Evolutionary conservation across 2,888 invertebrate species (phyloP), one percentile per base, ranked within the genome.

Genomic region (Eristalis arbustorum): DNA sequence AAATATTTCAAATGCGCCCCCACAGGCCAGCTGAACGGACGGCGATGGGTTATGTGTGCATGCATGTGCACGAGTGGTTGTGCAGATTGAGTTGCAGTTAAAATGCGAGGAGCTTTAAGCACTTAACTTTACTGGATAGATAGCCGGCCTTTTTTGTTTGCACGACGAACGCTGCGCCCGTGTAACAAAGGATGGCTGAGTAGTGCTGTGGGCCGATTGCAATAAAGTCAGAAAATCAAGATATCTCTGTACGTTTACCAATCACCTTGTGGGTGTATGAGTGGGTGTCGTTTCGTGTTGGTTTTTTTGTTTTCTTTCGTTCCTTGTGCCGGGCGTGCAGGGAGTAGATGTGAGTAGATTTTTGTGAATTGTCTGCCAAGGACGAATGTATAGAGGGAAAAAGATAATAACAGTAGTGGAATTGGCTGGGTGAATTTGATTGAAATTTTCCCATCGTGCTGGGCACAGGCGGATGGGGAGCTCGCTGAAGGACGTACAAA

Each of bases 141-240:
- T 78, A 62, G 40, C 14, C 63, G 69, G 69, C n/a, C 14, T 14
- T 22, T 61, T 67, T 66, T 25, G n/a, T 40, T 40, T 10, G 13
- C 25, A 68, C 67, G 72, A 72, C 66, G 25, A 82, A 85, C 40
- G 71, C 64, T 71, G 76, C 72, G 67, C 68, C 68, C 56, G 64
- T 56, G 63, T 49, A 74, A 78, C 49, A 59, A 57, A 67, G 57
- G 42, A 14, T 3, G 61, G 63, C 37, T 31, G 59, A 8, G 28
- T 23, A 6, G n/a, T 10, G 10, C 14, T 49, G 18, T 22, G n/a
- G 31, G 40, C 42, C 73, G 78, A 78, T 83, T 87, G 78, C 79
- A 87, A 83, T 83, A 79, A 87, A 87, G 87, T 83, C 87, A 87
- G 87, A 83, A 87, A 87, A 87, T 87, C 87, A 83, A 79, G 78